These are phyloP conservation scores for Porites rus DNA, from an alignment of 92 coral and sea anemone species.

Conservation along the genomic window DNA sequence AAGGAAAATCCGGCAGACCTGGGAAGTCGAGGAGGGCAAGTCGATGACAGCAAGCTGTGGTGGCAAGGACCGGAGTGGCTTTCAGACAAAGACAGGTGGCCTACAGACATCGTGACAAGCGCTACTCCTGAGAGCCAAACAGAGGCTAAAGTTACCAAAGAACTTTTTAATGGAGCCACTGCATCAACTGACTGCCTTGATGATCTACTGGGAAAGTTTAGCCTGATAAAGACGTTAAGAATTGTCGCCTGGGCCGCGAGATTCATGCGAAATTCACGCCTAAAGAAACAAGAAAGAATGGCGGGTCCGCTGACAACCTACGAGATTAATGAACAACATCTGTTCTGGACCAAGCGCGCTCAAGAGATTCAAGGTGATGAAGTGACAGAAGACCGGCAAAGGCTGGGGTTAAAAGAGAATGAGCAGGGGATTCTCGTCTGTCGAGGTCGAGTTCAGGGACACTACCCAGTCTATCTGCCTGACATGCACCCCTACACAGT, in stretches of 20 bases:
- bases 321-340: too few relatives aligned
- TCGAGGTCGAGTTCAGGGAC: constrained; percentile 9
- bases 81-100: constrained; percentile 15
- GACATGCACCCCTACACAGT: neutral
- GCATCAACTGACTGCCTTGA: constrained; percentile 11
- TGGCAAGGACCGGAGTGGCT: constrained; percentile 53
- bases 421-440: constrained; percentile 7
- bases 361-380: too few relatives aligned
- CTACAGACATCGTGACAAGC: constrained; percentile 20
- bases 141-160: constrained; percentile 20
- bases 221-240: constrained; percentile 13
- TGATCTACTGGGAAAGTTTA: constrained; percentile 22
- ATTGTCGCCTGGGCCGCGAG: constrained; percentile 9
- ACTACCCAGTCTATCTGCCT: constrained; percentile 25
- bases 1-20: too few relatives aligned
- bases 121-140: constrained; percentile 32
- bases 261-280: constrained; percentile 3
- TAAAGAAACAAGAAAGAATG: too few relatives aligned
- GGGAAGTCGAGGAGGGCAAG: constrained; percentile 2
- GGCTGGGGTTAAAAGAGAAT: neutral
- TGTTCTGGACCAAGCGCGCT: too few relatives aligned
- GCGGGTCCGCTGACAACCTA: too few relatives aligned
- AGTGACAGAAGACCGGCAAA: neutral
- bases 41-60: constrained; percentile 21
- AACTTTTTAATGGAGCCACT: neutral